Evolutionary conservation across 2,797 vertebrate species (phyloP), one percentile per base, ranked within the genome.

Genomic region (Eulemur mongoz): DNA sequence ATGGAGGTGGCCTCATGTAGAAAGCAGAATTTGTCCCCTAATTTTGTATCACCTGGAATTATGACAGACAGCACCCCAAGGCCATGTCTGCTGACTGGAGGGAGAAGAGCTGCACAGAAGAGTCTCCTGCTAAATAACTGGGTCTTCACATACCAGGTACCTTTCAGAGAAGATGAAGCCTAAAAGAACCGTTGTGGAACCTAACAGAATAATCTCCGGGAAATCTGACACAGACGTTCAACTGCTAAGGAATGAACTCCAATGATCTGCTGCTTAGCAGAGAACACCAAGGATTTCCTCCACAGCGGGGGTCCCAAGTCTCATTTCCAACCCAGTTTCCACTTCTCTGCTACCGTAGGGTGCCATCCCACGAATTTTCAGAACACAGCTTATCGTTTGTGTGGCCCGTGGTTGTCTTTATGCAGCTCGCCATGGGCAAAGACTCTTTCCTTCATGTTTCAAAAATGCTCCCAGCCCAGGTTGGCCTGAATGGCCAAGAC

Each of bases 1-100:
- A 35, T 0, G 2, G 7, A 45, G 3, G 30, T 4, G 18, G 20
- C 27, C 45, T 32, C 27, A 1, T 8, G 5, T 32, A 40, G 22
- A 61, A n/a, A 25, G 69, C 7, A 67, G 23, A 35, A 70, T 59
- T n/a, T 15, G 18, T 38, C 48, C 27, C 79, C 27, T 7, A 11
- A 45, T 52, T 30, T 57, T 67, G 75, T 9, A 22, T 32, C 30
- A 15, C n/a, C 35, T 8, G 5, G 20, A 48, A 38, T 48, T 32
- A 7, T 5, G 7, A n/a, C 35, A 15, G 40, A 18, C 20, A 11
- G 30, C 7, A 20, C 17, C 20, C 18, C 22, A 3, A 54, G 30
- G 40, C 23, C 25, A n/a, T 5, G 5, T 40, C 59, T 72, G 9
- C 67, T 35, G 25, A 25, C 27, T 9, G 17, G 43, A 78, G 10